phyloP scores from a whole-genome alignment of 2,888 invertebrate genomes.

The Campaea margaritaria region DNA sequence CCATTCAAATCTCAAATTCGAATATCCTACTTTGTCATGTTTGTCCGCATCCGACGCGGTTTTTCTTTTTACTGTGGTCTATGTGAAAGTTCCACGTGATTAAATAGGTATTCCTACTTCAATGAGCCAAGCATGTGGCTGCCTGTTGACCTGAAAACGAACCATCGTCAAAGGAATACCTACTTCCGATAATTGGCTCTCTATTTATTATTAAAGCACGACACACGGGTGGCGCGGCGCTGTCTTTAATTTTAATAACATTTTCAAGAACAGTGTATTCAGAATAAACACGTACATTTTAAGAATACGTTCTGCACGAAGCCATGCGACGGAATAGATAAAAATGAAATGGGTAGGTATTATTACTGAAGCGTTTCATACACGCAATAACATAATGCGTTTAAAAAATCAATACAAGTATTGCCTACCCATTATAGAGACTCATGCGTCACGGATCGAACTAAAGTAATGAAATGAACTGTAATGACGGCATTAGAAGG shows the following conservation, averaged over 20 bases:
- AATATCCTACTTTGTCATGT: no score
- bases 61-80: no score
- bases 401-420: slow-evolving; percentile 19
- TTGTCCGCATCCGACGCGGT: no score
- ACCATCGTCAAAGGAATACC: slow-evolving; percentile 40
- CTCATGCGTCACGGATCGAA: neutral
- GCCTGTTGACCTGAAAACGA: slow-evolving; percentile 44
- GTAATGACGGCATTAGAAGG: no score
- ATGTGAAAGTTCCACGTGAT: neutral
- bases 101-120: slow-evolving; percentile 19
- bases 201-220: no score
- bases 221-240: no score
- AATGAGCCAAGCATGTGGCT: slow-evolving; percentile 19
- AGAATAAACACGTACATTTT: no score
- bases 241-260: no score
- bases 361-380: neutral
- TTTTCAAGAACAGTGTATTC: no score
- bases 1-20: no score
- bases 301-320: no score
- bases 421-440: neutral
- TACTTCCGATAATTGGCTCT: slow-evolving; percentile 36
- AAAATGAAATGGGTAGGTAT: neutral
- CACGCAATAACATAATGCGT: slow-evolving; percentile 19
- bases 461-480: neutral
- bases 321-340: no score